Conservation (phyloP, 2,888 invertebrate species). For the Panopea generosa region DNA sequence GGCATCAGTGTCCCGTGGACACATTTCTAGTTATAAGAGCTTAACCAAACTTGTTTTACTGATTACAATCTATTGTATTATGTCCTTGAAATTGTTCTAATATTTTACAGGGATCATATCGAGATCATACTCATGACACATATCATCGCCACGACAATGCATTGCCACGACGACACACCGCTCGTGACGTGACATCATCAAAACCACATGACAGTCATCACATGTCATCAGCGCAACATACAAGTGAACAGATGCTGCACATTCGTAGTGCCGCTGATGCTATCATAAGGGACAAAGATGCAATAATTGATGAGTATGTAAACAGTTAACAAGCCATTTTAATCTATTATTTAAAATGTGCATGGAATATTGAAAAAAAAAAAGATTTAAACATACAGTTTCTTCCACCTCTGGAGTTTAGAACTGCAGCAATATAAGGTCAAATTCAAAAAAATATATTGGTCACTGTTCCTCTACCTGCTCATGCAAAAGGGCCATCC, state of each 20-base stretch:
- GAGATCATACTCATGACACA: constrained; percentile 19
- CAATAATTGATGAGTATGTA: constrained; percentile 79
- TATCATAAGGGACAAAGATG: constrained; percentile 82
- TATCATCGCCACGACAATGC: neutral
- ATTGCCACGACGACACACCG: neutral
- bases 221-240: constrained; percentile 19
- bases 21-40: no score
- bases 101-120: constrained; percentile 17
- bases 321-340: no score
- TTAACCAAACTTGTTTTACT: no score
- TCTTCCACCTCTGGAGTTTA: no score
- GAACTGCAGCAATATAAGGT: no score
- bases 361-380: neutral
- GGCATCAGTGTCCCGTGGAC: no score
- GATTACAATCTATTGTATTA: no score
- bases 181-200: neutral
- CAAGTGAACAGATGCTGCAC: constrained; percentile 70
- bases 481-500: no score
- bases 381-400: no score
- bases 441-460: no score
- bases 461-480: no score
- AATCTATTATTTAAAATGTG: neutral
- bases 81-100: no score
- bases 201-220: neutral
- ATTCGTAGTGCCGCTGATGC: constrained; percentile 80